Evolutionary conservation across 2,113 vertebrate species (phyloP), one percentile per base, ranked within the genome.

Genomic region (Desmodus rotundus): DNA sequence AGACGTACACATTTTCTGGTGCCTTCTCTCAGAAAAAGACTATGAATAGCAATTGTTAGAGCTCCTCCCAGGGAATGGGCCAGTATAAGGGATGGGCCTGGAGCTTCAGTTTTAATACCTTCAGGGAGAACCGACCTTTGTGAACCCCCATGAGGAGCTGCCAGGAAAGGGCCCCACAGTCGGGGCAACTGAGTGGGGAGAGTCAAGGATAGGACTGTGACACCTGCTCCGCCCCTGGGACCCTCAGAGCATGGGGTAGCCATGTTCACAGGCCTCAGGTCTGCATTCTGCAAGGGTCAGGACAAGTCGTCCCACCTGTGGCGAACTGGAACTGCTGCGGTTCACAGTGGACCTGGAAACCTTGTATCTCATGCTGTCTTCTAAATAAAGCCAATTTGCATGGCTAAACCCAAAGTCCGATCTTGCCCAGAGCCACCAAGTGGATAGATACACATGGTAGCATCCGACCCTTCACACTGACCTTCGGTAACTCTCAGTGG

Each of bases 381-480:
- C 82, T 72, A 45, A 15, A 0, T 1, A 33, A 43, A n/a, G 8
- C 87, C 70, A 24, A 17, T 19, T 61, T n/a, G 61, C 33, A 26
- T 14, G 4, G 36, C 19, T 7, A 36, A 28, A 81, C n/a, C 31
- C 17, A 3, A 19, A 63, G 63, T 43, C 33, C 47, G 17, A 0
- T 14, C 45, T 77, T 36, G 7, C 72, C 50, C 45, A 33, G 72
- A 58, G 63, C 19, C 5, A 4, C 72, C 43, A 54, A 54, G 41
- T 5, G 5, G 65, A 26, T 41, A 0, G 28, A 41, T 2, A 22
- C 2, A 6, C 12, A 6, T 0, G 15, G 33, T 26, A 15, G 54
- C 56, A 28, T 41, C 65, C 43, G 12, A 38, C 68, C 19, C 54
- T 94, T 63, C 33, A 50, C 3, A 28, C 2, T 2, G 26, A 22